These are phyloP conservation scores for Drosophila pseudotalamancana DNA, from an alignment of 2,888 invertebrate species.

Conservation along the genomic window DNA sequence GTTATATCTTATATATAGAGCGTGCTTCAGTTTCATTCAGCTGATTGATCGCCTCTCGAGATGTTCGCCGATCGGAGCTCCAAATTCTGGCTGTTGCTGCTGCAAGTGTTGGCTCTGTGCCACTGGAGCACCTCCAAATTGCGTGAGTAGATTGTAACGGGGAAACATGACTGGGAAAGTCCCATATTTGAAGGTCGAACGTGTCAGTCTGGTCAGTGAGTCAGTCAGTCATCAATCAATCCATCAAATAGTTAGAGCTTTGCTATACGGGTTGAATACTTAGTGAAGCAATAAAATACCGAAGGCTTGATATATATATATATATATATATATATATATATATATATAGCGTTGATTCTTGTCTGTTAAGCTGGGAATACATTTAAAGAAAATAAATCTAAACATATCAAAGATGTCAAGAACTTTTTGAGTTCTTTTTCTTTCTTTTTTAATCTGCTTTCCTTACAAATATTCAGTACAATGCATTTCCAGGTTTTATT, in stretches of 20 bases:
- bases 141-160: slow-evolving; percentile 52
- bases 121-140: slow-evolving; percentile 56
- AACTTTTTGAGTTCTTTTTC: no score
- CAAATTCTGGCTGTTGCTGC: slow-evolving; percentile 12
- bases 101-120: slow-evolving; percentile 41
- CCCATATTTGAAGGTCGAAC: slow-evolving; percentile 17
- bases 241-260: not conserved
- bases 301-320: no score
- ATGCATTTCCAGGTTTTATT: no score
- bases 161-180: slow-evolving; percentile 6
- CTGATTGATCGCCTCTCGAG: slow-evolving; percentile 26
- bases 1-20: slow-evolving; percentile 2
- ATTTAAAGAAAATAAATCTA: no score
- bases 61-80: slow-evolving; percentile 39
- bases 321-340: no score
- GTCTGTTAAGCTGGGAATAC: no score
- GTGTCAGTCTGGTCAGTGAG: not conserved
- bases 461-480: no score
- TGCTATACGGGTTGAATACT: not conserved
- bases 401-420: no score
- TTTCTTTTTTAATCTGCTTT: no score
- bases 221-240: slow-evolving; percentile 7
- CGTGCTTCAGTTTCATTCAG: slow-evolving; percentile 41
- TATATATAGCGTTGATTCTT: no score
- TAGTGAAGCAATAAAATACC: not conserved